Evolutionary conservation across 1,140 invertebrate genomes (phyloP).

Genomic region (Ditylenchus dipsaci): DNA sequence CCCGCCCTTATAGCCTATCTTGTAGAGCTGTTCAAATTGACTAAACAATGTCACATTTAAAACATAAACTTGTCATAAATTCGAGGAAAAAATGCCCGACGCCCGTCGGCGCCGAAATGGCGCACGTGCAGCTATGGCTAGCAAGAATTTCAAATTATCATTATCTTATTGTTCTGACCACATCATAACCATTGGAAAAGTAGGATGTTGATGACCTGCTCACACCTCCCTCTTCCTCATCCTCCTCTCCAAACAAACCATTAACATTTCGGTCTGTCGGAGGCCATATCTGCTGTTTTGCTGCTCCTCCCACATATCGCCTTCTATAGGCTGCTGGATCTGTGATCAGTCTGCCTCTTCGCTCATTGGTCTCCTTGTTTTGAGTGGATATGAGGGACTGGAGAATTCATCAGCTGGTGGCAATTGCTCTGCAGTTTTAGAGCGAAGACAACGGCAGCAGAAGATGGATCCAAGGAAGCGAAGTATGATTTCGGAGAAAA

Average conservation of each 20-base stretch:
- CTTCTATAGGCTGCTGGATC: neutral
- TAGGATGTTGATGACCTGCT: neutral
- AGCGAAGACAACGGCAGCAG: neutral
- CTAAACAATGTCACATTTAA: too few relatives aligned
- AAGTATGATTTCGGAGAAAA: conserved; percentile 29
- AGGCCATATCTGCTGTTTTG: neutral
- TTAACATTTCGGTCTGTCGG: neutral
- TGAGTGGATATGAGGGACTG: neutral
- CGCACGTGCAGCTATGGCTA: too few relatives aligned
- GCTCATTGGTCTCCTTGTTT: neutral
- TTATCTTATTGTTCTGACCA: neutral
- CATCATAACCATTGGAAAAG: conserved; percentile 1
- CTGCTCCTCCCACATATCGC: neutral
- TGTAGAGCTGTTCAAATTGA: too few relatives aligned
- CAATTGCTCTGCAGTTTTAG: neutral
- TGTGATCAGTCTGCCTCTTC: neutral
- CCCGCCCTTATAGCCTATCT: too few relatives aligned
- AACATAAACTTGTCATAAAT: too few relatives aligned
- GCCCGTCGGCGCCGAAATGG: too few relatives aligned
- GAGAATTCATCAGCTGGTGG: too few relatives aligned
- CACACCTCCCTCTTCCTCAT: too few relatives aligned
- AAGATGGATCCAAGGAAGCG: conserved; percentile 21
- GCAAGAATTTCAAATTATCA: neutral
- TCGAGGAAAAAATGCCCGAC: too few relatives aligned
- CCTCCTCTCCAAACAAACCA: neutral